Evolutionary conservation across 1,140 invertebrate genomes (phyloP).

Genomic region (Camponotus pennsylvanicus): DNA sequence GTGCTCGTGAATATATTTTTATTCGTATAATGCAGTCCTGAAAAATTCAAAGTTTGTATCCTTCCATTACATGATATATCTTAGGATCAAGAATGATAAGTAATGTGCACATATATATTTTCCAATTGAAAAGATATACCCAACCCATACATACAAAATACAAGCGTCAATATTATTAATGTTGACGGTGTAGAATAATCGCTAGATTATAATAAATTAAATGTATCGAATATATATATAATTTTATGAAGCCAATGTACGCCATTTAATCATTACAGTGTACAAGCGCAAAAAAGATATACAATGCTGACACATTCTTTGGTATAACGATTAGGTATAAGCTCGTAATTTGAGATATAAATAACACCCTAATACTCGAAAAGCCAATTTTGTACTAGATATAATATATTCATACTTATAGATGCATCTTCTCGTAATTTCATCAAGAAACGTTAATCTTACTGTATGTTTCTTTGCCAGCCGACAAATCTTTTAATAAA

Average conservation of each 20-base stretch:
- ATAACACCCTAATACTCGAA: constrained; percentile 37
- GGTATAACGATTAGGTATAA: constrained; percentile 50
- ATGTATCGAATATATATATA: constrained; percentile 1
- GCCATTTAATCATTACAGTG: constrained; percentile 61
- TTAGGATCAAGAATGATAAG: constrained; percentile 31
- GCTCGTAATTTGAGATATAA: constrained; percentile 39
- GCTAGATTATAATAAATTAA: constrained; percentile 56
- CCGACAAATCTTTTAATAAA: constrained; percentile 12
- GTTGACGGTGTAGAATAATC: constrained; percentile 28
- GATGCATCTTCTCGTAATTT: constrained; percentile 9
- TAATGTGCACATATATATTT: constrained; percentile 66
- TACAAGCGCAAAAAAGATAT: constrained; percentile 38
- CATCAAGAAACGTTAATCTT: constrained; percentile 46
- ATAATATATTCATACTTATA: constrained; percentile 38
- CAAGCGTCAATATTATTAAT: constrained; percentile 7
- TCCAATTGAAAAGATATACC: constrained; percentile 55
- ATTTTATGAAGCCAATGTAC: constrained; percentile 55
- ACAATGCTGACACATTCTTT: constrained; percentile 39
- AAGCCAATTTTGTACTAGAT: constrained; percentile 60
- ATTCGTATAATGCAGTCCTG: neutral
- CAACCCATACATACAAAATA: constrained; percentile 53
- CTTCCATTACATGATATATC: neutral
- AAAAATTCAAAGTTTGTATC: constrained; percentile 8
- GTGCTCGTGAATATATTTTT: neutral
- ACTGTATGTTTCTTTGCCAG: constrained; percentile 29